Base-by-base conservation (phyloP, 1,140 invertebrate species). In the Drosophila kurseongensis region DNA sequence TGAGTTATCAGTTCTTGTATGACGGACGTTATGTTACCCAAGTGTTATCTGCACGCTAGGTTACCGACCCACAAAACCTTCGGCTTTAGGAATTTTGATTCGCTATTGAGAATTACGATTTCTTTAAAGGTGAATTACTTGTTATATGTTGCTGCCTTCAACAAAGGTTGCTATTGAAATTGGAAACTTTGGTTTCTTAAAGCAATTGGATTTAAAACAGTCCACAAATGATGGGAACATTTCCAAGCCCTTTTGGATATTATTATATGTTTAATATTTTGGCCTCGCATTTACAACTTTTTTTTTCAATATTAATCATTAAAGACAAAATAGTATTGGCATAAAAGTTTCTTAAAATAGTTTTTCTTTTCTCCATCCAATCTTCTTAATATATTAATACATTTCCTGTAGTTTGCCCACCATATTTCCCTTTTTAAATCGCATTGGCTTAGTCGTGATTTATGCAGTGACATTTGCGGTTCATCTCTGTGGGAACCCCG, bases 381-480 rank as follows among this genome's bases (percentile, higher is more conserved):
- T 7, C 6, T 8, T 9, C 12, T 40, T 23, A 10, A 4, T 40
- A 0, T 8, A 13, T 27, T 13, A n/a, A n/a, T n/a, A 29, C 0
- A 48, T 35, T 65, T 47, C 14, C 10, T 18, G 4, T 27, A 29
- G 14, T 61, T 18, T 38, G 5, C 1, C 56, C 13, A 13, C 12
- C 32, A 16, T 8, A 27, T 29, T 51, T 18, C 38, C 45, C 14
- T 65, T 16, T 42, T 5, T n/a, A 66, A 68, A 52, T 63, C 58
- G 40, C 45, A 65, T 68, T 51, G 65, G 47, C 47, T 68, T 52
- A 27, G 60, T 35, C 13, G 65, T 68, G 47, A 68, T 68, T 68
- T 68, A 68, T 68, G 60, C 14, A 52, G 65, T 38, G 65, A 68
- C 65, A 68, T 68, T 65, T 44, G 65, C 65, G 60, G 65, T 52